These are phyloP conservation scores for Sterrhoptilus dennistouni DNA, from an alignment of 2,113 vertebrate species.

Conservation along the genomic window DNA sequence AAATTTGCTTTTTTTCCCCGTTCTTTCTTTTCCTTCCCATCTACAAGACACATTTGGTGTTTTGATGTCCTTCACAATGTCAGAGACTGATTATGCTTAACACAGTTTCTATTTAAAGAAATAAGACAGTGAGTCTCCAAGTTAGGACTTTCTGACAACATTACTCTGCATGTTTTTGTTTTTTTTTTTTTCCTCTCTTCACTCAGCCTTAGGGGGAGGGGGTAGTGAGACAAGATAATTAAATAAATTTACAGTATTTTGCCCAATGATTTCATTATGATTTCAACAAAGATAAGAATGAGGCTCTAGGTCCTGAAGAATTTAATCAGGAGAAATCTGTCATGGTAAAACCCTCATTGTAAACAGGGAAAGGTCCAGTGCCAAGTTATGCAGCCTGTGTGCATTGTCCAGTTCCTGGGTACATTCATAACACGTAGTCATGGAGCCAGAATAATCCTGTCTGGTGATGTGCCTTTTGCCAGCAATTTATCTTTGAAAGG, in stretches of 20 bases:
- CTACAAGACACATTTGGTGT: not conserved
- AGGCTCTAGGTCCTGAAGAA: not conserved
- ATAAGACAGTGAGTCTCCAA: not conserved
- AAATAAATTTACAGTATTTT: not conserved
- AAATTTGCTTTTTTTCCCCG: not conserved
- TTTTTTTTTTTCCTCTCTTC: too few relatives aligned
- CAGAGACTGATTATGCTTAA: not conserved
- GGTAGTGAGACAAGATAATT: not conserved
- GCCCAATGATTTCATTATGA: not conserved
- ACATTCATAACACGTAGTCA: not conserved
- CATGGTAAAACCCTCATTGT: not conserved
- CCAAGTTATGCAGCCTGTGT: not conserved
- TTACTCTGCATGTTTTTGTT: not conserved
- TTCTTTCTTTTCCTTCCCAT: not conserved
- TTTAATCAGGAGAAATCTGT: not conserved
- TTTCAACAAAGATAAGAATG: not conserved
- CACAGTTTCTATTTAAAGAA: not conserved
- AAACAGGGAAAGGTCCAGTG: not conserved
- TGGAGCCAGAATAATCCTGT: conserved; percentile 5
- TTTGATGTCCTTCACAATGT: not conserved
- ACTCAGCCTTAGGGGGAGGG: rapidly evolving
- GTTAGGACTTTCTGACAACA: not conserved
- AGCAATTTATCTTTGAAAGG: not conserved
- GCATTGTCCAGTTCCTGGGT: not conserved
- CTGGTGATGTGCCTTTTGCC: conserved; percentile 14